Evolutionary conservation across 2,113 vertebrate species (phyloP).

Genomic region (Corythaixoides concolor): DNA sequence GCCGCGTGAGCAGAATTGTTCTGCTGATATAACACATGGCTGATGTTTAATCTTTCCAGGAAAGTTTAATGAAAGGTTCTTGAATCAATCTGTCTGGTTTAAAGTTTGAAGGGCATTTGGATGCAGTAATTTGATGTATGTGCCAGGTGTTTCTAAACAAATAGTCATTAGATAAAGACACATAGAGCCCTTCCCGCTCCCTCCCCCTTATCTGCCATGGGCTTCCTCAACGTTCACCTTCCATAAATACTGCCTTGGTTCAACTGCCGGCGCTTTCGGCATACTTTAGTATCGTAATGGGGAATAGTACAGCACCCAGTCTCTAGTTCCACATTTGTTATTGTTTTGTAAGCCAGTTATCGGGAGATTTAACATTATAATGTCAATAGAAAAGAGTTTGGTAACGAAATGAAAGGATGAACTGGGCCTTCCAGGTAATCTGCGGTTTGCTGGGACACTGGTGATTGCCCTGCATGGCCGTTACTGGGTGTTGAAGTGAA

Average conservation of each 20-base stretch:
- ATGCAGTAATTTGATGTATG: not conserved
- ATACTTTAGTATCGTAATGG: not conserved
- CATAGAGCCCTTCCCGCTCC: not conserved
- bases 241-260: not conserved
- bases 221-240: not conserved
- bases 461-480: not conserved
- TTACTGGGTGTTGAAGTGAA: not conserved
- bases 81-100: slow-evolving; percentile 51
- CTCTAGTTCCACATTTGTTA: not conserved
- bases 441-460: not conserved
- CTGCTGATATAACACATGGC: slow-evolving; percentile 1
- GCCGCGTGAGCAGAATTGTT: not conserved
- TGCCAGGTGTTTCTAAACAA: slow-evolving; percentile 56
- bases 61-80: slow-evolving; percentile 57
- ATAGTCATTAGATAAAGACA: slow-evolving; percentile 24
- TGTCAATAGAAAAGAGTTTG: not conserved
- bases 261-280: not conserved
- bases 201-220: not conserved
- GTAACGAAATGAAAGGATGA: not conserved
- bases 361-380: not conserved
- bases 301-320: not conserved
- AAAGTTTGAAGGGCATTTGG: slow-evolving; percentile 59
- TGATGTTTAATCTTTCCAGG: slow-evolving; percentile 64
- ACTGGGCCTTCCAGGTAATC: not conserved
- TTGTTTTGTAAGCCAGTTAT: not conserved